Evolutionary conservation across 1,140 invertebrate species (phyloP), one percentile per base, ranked within the genome.

Genomic region (Drosophila lowei): DNA sequence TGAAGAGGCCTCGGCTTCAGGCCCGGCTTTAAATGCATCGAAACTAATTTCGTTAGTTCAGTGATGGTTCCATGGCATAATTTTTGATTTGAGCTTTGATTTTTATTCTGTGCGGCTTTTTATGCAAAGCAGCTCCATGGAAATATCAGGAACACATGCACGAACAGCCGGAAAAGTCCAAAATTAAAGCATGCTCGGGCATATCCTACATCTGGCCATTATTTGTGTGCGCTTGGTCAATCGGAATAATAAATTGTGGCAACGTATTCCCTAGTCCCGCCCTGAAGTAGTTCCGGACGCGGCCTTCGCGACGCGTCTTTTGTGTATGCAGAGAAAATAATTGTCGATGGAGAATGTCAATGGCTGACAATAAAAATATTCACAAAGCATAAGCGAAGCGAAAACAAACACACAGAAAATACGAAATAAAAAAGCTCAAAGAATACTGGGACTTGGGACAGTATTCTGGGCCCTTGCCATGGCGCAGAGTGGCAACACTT

Each of bases 1-100:
- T 70, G 65, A 77, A n/a, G n/a, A n/a, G n/a, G n/a, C n/a, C n/a
- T 77, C 74, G 56, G 74, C 61, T 74, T 70, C 53, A 52, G 28
- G 5, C 30, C 7, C 8, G 49, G 38, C 53, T 64, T 57, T 66
- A 53, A 67, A 61, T 52, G 47, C 58, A 66, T 67, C 30, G 28
- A 58, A 58, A 34, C 25, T 58, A 44, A 28, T 9, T 47, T 34
- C 4, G 5, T 61, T 67, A 23, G 9, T 48, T 49, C 15, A 42
- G 47, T 42, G 34, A 63, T 30, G 6, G 3, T 11, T 50, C 0
- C 21, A 8, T 18, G 16, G 16, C 11, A n/a, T n/a, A 6, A 18
- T 21, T 41, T 60, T 30, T 13, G 4, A 15, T 3, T 21, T 9
- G 46, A 49, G 18, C 49, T 18, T 18, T 41, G 8, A 13, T 53